Conservation (phyloP, 2,113 vertebrate genomes). For the Melanerpes aurifrons region DNA sequence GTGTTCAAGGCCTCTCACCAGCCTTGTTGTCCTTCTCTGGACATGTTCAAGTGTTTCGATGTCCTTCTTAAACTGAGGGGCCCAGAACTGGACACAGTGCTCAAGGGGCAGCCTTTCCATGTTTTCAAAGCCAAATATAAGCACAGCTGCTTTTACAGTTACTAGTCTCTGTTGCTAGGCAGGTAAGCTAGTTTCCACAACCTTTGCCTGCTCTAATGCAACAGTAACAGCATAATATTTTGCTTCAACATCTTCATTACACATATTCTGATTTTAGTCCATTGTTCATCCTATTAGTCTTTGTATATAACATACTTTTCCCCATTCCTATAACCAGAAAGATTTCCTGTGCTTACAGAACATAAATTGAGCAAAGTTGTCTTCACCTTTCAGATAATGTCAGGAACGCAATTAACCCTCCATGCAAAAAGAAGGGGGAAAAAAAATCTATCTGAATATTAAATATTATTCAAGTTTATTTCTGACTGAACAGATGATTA, state of each 20-base stretch:
- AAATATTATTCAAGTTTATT: slow-evolving; percentile 47
- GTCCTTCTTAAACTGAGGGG: too few relatives aligned
- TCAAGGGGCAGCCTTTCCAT: too few relatives aligned
- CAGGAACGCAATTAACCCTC: slow-evolving; percentile 69
- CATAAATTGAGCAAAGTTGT: slow-evolving; percentile 39
- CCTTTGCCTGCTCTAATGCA: not conserved
- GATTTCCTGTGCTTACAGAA: slow-evolving; percentile 23
- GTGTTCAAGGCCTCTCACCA: too few relatives aligned
- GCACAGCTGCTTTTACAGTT: not conserved
- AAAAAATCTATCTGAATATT: slow-evolving; percentile 28
- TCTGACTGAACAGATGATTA: slow-evolving; percentile 17
- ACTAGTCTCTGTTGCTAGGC: not conserved
- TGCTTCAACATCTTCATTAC: not conserved
- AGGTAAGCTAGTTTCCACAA: not conserved
- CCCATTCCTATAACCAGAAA: slow-evolving; percentile 14
- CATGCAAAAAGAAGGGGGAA: not conserved
- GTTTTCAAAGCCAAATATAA: slow-evolving; percentile 21
- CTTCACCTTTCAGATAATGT: slow-evolving; percentile 34
- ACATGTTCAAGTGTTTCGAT: too few relatives aligned
- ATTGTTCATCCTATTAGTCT: slow-evolving; percentile 1
- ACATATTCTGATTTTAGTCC: slow-evolving; percentile 1
- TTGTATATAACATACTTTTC: not conserved
- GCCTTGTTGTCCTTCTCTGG: too few relatives aligned
- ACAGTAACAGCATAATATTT: not conserved
- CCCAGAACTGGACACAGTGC: too few relatives aligned